Conservation (phyloP, 2,113 vertebrate species). For the Eolophus roseicapilla region DNA sequence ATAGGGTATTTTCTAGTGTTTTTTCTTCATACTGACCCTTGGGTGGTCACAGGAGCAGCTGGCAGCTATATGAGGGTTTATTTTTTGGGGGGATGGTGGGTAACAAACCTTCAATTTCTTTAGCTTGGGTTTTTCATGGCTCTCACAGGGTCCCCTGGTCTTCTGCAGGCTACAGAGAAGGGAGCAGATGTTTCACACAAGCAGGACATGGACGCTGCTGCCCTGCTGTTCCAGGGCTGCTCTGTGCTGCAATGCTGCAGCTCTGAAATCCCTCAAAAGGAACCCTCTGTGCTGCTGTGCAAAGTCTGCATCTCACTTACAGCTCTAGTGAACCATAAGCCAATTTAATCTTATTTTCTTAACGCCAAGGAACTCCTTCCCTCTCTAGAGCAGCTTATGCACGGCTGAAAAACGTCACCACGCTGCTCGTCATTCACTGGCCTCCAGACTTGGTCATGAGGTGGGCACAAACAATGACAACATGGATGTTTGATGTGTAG, state of each 20-base stretch:
- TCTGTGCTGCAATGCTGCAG: neutral
- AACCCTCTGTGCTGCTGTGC: neutral
- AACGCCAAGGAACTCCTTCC: neutral
- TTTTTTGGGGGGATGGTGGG: rapidly evolving
- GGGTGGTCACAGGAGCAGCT: slow-evolving; percentile 21
- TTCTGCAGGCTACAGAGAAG: neutral
- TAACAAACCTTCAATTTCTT: neutral
- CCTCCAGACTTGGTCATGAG: neutral
- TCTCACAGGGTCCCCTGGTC: neutral
- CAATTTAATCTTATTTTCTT: neutral
- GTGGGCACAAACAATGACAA: neutral
- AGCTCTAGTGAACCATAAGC: neutral
- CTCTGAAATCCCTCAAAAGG: neutral
- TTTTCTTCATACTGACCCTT: neutral
- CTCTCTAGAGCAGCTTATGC: neutral
- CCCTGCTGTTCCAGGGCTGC: neutral
- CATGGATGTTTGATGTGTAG: neutral
- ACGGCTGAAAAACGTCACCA: neutral
- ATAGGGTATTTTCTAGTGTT: neutral
- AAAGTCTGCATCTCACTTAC: rapidly evolving
- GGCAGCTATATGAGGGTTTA: neutral
- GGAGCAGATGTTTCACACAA: neutral
- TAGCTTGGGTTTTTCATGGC: neutral
- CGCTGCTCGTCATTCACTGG: neutral
- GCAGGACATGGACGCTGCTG: neutral